Base-by-base conservation (phyloP, 2,888 invertebrate genomes). In the Callyntrura sp. region DNA sequence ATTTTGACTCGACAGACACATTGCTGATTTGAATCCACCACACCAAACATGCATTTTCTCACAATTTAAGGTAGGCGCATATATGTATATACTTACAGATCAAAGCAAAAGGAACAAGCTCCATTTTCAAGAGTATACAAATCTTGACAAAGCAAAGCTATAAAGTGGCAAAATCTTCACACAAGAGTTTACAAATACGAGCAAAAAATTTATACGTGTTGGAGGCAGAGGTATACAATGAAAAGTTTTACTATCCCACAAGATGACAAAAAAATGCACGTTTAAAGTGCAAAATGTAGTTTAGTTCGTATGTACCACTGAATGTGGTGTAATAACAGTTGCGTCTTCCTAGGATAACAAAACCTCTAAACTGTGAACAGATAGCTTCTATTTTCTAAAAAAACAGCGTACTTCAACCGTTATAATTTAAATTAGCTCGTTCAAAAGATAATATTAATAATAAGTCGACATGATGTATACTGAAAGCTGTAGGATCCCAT, bases 181-280 rank as follows among this genome's bases (percentile, higher is more conserved):
- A 68, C 68, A 68, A 55, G 28, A 23, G 20, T 83, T 60, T 73
- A 5, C 43, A 73, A 85, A 85, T 73, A 60, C 60, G 78, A 48
- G 57, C 48, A 78, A 60, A 78, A 45, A 45, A 43, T 43, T 79
- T 2, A 35, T 35, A 35, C 35, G 3, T 51, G 78, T 76, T 45
- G 25, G 78, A 45, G 25, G 78, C 65, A 70, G 9, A 70, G 4
- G 20, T 43, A 17, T 43, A 68, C 68, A 78, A 57, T 35, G 14
- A 55, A 62, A n/a, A 76, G 35, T 78, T 76, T 35, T 86, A 78
- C 51, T 65, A 86, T 86, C 57, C 35, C 55, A 78, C 78, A 55
- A 78, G 28, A 65, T 62, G 55, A 62, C 51, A 65, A 35, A 35
- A 73, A 84, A 73, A 17, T 45, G 20, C 17, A 20, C 45, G 70